Percentiles rank a stretch among this genome's conserved stretches.
These are phyloP conservation scores for Carterocephalus palaemon DNA, from an alignment of 2,888 invertebrate species.

Conservation along the genomic window DNA sequence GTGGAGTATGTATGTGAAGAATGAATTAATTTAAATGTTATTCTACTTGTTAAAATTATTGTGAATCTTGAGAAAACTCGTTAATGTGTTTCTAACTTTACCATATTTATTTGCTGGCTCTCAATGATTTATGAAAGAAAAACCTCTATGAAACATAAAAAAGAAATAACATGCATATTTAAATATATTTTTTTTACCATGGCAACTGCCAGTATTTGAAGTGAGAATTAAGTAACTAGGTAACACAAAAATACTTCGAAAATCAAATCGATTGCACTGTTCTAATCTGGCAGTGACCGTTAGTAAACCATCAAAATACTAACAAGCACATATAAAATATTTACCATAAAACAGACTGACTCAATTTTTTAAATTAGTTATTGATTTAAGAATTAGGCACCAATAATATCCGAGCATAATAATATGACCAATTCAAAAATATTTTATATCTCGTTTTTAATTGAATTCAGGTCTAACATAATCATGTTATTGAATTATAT, in stretches of 20 bases:
- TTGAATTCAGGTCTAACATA: too few species aligned
- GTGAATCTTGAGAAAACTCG: too few species aligned
- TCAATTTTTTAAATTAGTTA: neutral
- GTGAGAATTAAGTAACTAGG: neutral
- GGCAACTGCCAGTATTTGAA: neutral
- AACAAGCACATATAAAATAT: constrained; percentile 12
- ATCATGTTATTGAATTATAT: too few species aligned
- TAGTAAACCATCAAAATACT: constrained; percentile 1
- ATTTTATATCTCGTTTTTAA: too few species aligned
- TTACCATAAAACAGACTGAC: constrained; percentile 19
- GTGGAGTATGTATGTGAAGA: too few species aligned
- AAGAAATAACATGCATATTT: neutral
- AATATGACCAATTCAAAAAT: too few species aligned
- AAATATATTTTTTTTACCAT: neutral
- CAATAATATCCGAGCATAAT: too few species aligned
- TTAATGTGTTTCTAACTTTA: constrained; percentile 24
- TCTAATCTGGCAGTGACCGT: constrained; percentile 14
- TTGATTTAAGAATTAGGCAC: constrained; percentile 10
- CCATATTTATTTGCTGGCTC: constrained; percentile 19
- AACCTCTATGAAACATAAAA: neutral
- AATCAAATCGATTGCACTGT: neutral
- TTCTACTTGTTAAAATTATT: too few species aligned
- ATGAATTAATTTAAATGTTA: too few species aligned
- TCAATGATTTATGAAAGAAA: constrained; percentile 21
- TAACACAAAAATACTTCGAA: neutral